Evolutionary conservation across 2,113 vertebrate species (phyloP).

Genomic region (Pogona vitticeps): DNA sequence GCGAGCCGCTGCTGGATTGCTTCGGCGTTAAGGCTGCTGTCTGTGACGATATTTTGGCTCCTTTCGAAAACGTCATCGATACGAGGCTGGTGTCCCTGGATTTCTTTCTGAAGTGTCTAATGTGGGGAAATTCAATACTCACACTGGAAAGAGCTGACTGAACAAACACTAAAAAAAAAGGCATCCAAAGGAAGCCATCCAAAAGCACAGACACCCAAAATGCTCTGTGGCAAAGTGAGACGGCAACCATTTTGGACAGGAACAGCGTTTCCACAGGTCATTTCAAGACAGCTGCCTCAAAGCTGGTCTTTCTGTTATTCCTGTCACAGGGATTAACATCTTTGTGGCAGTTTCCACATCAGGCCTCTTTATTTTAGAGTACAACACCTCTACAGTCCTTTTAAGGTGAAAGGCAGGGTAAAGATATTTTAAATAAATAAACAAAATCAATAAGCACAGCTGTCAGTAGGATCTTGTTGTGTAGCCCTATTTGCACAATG

Average conservation of each 20-base stretch:
- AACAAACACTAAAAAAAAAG: background rate
- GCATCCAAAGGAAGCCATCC: background rate
- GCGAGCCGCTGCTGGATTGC: constrained; percentile 83
- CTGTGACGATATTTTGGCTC: constrained; percentile 84
- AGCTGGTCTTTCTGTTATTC: background rate
- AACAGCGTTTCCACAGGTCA: background rate
- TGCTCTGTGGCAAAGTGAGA: rapidly evolving
- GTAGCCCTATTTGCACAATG: too few species aligned
- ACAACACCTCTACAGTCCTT: too few species aligned
- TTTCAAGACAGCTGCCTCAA: background rate
- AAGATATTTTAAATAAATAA: too few species aligned
- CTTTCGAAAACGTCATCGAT: constrained; percentile 92
- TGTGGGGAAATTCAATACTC: constrained; percentile 39
- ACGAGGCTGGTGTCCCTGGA: constrained; percentile 94
- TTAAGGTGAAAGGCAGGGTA: too few species aligned
- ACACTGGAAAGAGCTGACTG: background rate
- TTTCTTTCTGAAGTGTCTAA: constrained; percentile 97
- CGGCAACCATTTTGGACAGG: background rate
- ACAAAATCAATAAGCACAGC: too few species aligned
- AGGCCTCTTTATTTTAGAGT: background rate
- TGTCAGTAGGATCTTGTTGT: too few species aligned
- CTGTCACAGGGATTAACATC: too few species aligned
- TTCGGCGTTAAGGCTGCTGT: constrained; percentile 81
- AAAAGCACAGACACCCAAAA: background rate
- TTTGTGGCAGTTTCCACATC: too few species aligned